phyloP scores from a whole-genome alignment of 2,888 invertebrate species.

The Xylota segnis region DNA sequence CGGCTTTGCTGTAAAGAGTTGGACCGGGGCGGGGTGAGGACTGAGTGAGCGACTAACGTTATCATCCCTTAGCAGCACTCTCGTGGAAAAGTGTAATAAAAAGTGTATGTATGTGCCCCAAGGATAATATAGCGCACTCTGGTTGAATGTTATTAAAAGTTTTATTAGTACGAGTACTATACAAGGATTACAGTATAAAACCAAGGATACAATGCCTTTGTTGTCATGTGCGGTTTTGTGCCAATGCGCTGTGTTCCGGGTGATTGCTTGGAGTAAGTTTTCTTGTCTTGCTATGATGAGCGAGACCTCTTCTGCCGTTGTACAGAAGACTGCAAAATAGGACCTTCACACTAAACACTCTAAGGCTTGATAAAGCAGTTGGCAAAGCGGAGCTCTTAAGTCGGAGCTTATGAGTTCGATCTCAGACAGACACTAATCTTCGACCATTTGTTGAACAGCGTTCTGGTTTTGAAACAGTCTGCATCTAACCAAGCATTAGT shows the following conservation, averaged over 20 bases:
- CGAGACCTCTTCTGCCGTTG: too few relatives aligned
- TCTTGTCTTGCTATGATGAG: too few relatives aligned
- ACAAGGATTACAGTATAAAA: slow-evolving; percentile 5
- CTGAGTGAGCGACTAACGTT: slow-evolving; percentile 29
- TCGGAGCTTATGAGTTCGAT: too few relatives aligned
- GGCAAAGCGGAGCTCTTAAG: too few relatives aligned
- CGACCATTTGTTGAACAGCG: too few relatives aligned
- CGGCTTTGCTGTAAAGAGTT: slow-evolving; percentile 14
- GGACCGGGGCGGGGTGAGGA: not conserved
- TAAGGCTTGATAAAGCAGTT: too few relatives aligned
- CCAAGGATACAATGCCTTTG: slow-evolving; percentile 11
- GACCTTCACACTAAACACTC: too few relatives aligned
- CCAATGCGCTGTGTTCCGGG: slow-evolving; percentile 2
- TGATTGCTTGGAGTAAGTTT: not conserved
- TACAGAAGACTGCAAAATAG: too few relatives aligned
- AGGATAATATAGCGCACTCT: slow-evolving; percentile 48
- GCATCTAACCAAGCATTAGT: too few relatives aligned
- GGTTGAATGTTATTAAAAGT: slow-evolving; percentile 59
- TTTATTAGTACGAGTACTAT: slow-evolving; percentile 28
- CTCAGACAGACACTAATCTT: too few relatives aligned
- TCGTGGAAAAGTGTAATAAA: slow-evolving; percentile 66
- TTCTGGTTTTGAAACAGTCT: too few relatives aligned
- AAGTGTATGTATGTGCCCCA: slow-evolving; percentile 10
- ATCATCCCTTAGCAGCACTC: slow-evolving; percentile 64
- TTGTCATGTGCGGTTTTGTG: not conserved